Evolutionary conservation across 1,140 invertebrate genomes (phyloP), one percentile per base, ranked within the genome.

Genomic region (Macrobrachium rosenbergii): DNA sequence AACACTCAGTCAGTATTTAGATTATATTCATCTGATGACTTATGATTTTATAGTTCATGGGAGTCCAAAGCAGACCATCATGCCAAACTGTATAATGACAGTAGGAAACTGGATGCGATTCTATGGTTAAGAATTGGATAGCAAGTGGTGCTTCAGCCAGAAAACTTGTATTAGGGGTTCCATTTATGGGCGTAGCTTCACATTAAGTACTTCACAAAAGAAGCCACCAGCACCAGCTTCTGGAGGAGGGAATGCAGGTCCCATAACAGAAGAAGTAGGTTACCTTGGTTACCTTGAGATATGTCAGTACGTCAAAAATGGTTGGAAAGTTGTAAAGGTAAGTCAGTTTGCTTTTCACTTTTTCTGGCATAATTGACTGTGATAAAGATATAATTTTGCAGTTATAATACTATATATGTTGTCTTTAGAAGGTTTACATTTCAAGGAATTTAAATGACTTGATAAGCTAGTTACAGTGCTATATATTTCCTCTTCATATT

Each of bases 31-130:
- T 82, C 63, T 91, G 67, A 93, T 93, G 92, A 90, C 92, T 5
- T 93, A 93, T 82, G 92, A 93, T 88, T 88, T 92, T 91, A 92
- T 82, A 92, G 92, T 10, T 88, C 90, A 12, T 92, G 92, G 92
- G 92, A 93, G 10, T 17, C 76, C 19, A 90, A 95, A 95, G 91
- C 92, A 11, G 81, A 82, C 81, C 92, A 92, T 88, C 91, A 93
- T 77, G 88, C 92, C 16, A 91, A 92, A 14, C 90, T 93, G 2
- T 91, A 91, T 84, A 63, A 88, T 23, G 52, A 62, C 10, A 23
- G 0, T 92, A 10, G 45, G 45, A 52, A 52, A 6, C 10, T 52
- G 5, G 28, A 67, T 45, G 81, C 69, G 52, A 89, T 43, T 82
- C 82, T 37, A 90, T 91, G 6, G 90, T 92, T 12, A 92, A 91